A percentile compares a stretch with the other conserved stretches of the same genome.
These are phyloP conservation scores for Antennarius striatus DNA, from an alignment of 2,113 vertebrate species.

Conservation along the genomic window DNA sequence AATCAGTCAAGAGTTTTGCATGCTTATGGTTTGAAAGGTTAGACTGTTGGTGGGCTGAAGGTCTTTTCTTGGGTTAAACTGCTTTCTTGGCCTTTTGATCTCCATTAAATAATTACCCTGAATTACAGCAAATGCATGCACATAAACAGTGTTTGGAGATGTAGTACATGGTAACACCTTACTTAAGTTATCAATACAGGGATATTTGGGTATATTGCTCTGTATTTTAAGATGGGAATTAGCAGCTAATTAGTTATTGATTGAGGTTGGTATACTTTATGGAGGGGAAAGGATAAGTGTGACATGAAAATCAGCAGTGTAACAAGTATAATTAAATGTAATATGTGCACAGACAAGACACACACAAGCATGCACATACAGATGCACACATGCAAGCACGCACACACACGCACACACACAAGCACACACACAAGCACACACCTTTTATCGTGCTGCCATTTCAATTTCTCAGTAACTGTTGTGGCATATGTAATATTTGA, in stretches of 20 bases:
- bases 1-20: no score
- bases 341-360: neutral
- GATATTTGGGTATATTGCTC: constrained; percentile 38
- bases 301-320: constrained; percentile 36
- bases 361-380: neutral
- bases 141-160: constrained; percentile 6
- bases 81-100: constrained; percentile 8
- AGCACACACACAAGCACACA: no score
- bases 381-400: neutral
- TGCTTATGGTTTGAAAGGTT: no score
- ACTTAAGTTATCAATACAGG: constrained; percentile 50
- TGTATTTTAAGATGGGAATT: constrained; percentile 65
- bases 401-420: neutral
- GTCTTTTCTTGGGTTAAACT: neutral
- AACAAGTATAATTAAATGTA: constrained; percentile 41
- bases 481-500: no score
- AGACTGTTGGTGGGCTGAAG: neutral
- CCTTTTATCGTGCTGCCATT: no score
- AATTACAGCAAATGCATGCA: neutral
- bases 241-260: constrained; percentile 76
- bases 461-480: no score
- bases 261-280: constrained; percentile 61
- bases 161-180: constrained; percentile 5
- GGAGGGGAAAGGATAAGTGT: constrained; percentile 56
- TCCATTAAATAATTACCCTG: neutral